Conservation (phyloP, 1,140 invertebrate genomes). For the Melanaphis sacchari region DNA sequence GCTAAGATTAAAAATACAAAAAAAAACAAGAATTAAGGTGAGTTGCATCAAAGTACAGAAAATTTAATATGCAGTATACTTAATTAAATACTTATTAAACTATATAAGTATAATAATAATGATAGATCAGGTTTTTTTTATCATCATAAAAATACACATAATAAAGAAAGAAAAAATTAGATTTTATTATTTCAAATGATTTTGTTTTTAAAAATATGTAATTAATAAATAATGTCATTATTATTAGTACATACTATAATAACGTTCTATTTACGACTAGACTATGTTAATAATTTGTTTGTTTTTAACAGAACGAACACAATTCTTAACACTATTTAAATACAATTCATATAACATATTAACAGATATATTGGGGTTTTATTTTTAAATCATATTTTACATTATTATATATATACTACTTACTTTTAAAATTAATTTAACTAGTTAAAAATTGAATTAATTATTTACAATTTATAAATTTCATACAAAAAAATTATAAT, state of each 20-base stretch:
- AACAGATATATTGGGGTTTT: constrained; percentile 43
- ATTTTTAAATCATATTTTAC: constrained; percentile 28
- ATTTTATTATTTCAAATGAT: constrained; percentile 46
- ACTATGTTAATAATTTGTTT: constrained; percentile 56
- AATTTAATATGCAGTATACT: neutral
- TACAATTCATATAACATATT: constrained; percentile 39
- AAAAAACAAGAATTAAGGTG: neutral
- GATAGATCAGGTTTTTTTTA: neutral
- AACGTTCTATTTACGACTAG: constrained; percentile 50
- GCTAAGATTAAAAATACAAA: neutral
- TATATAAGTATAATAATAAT: neutral
- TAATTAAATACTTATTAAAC: neutral
- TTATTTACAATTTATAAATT: constrained; percentile 49
- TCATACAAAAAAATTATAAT: constrained; percentile 45
- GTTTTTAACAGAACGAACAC: constrained; percentile 44
- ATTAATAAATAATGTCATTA: constrained; percentile 48
- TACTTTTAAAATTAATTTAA: constrained; percentile 54
- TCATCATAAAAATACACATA: neutral
- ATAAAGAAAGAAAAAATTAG: constrained; percentile 23
- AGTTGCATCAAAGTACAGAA: neutral
- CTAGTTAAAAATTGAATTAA: constrained; percentile 47
- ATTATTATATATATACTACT: constrained; percentile 41
- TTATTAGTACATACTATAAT: constrained; percentile 45
- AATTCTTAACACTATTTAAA: constrained; percentile 37
- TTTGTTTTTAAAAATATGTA: constrained; percentile 33